phyloP scores from a whole-genome alignment of 2,888 invertebrate genomes.

The Dolichomitus sp. region DNA sequence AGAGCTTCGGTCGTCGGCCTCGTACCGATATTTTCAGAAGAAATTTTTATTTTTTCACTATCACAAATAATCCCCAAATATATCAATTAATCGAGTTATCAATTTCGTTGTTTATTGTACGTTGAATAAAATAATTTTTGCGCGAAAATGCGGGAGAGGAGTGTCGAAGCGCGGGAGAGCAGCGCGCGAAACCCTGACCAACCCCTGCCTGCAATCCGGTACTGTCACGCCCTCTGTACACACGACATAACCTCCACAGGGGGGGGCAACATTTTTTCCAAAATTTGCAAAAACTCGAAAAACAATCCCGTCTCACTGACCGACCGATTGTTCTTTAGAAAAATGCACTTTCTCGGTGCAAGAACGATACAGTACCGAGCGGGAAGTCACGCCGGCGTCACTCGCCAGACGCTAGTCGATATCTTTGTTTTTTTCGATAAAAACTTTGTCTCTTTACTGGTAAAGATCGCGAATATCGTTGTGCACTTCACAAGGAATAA shows the following conservation, averaged over 20 bases:
- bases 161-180: constrained; percentile 82
- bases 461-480: neutral
- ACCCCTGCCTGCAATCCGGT: constrained; percentile 79
- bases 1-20: constrained; percentile 25
- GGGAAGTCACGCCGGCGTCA: constrained; percentile 19
- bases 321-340: neutral
- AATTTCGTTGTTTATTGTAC: constrained; percentile 1
- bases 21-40: neutral
- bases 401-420: constrained; percentile 4
- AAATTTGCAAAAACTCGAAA: neutral
- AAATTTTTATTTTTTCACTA: constrained; percentile 11
- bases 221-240: constrained; percentile 84
- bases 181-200: constrained; percentile 84
- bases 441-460: neutral
- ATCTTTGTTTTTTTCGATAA: constrained; percentile 9
- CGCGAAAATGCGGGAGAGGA: constrained; percentile 72
- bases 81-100: no score
- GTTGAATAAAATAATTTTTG: constrained; percentile 64
- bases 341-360: neutral
- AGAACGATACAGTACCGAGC: neutral
- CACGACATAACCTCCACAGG: constrained; percentile 81
- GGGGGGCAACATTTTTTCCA: neutral
- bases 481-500: neutral
- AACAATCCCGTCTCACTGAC: neutral
- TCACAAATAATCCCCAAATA: constrained; percentile 7